Conservation (phyloP, 1,140 invertebrate species). For the Halesus radiatus region DNA sequence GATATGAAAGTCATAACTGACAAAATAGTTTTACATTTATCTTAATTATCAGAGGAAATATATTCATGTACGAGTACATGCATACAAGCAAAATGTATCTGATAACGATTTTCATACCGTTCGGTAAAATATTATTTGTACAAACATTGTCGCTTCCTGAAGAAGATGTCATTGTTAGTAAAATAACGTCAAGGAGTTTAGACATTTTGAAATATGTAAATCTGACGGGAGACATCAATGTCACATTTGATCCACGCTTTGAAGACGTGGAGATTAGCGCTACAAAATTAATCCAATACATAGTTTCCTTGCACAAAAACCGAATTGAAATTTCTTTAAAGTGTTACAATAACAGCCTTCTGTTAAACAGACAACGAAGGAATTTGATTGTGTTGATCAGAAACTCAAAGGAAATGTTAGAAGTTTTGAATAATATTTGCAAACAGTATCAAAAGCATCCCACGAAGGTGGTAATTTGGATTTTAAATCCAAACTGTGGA, state of each 20-base stretch:
- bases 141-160: background rate
- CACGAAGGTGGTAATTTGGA: background rate
- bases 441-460: background rate
- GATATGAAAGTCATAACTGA: too few species aligned
- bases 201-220: background rate
- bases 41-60: too few species aligned
- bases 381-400: background rate
- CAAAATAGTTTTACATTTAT: too few species aligned
- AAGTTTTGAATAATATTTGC: constrained; percentile 9
- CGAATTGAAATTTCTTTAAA: background rate
- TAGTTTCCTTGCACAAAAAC: background rate
- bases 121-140: background rate
- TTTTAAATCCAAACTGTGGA: too few species aligned
- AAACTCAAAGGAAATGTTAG: background rate
- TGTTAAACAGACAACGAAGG: background rate
- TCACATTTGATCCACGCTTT: too few species aligned
- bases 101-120: too few species aligned
- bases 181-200: background rate
- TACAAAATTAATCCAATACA: background rate
- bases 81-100: too few species aligned
- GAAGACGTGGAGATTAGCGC: background rate
- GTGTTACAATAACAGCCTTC: too few species aligned
- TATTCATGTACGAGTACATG: too few species aligned
- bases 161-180: background rate
- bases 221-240: too few species aligned